These are phyloP conservation scores for Carlito syrichta DNA, from an alignment of 2,113 vertebrate genomes.

Conservation along the genomic window DNA sequence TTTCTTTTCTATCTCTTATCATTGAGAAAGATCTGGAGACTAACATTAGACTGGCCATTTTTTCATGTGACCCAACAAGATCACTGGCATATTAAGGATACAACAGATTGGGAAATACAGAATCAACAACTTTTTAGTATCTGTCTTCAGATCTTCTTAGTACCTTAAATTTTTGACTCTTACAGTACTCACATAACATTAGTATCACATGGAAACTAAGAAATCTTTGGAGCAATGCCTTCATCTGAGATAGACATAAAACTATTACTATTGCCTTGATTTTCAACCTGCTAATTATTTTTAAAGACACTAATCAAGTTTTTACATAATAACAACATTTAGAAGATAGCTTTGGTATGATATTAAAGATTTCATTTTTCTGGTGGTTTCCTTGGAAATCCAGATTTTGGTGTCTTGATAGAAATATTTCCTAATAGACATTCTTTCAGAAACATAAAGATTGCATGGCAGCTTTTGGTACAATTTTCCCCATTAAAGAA, in stretches of 20 bases:
- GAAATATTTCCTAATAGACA: conserved; percentile 2
- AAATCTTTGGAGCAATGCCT: not conserved
- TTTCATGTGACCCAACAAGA: not conserved
- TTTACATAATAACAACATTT: conserved; percentile 37
- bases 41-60: not conserved
- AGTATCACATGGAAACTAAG: not conserved
- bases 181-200: not conserved
- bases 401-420: conserved; percentile 14
- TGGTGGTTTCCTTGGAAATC: conserved; percentile 42
- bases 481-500: not conserved
- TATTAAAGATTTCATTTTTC: conserved; percentile 61
- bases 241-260: conserved; percentile 27
- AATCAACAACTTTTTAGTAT: not conserved
- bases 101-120: not conserved
- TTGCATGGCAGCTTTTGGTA: conserved; percentile 29
- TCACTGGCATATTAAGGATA: not conserved
- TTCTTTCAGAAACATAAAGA: not conserved
- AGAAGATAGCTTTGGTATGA: conserved; percentile 48
- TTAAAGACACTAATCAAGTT: conserved; percentile 38
- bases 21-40: not conserved
- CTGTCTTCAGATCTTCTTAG: not conserved
- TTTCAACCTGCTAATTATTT: conserved; percentile 29
- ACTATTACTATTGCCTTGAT: conserved; percentile 9
- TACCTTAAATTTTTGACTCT: not conserved
- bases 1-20: not conserved